A percentile compares a stretch with the other conserved stretches of the same genome.
Conservation (phyloP, 2,113 vertebrate genomes). For the Enhydra lutris region DNA sequence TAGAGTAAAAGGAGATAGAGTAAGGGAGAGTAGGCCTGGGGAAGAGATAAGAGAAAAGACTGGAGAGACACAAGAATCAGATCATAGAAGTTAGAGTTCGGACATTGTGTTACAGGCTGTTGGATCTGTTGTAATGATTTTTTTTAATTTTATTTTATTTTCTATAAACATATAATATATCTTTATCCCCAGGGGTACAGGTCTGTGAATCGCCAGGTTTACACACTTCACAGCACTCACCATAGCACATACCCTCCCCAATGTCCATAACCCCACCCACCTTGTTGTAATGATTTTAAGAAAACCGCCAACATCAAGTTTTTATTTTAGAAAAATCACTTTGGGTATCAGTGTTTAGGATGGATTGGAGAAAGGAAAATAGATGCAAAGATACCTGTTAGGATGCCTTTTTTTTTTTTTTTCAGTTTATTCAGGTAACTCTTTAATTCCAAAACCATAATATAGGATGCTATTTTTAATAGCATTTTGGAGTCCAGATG, state of each 20-base stretch:
- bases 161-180: no score
- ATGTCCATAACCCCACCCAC: no score
- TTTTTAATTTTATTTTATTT: neutral
- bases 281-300: constrained; percentile 12
- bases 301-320: neutral
- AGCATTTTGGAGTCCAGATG: neutral
- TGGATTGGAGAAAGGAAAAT: constrained; percentile 20
- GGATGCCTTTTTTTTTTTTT: neutral
- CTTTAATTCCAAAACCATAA: no score
- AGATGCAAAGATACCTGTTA: neutral
- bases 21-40: neutral
- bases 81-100: neutral
- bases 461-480: neutral
- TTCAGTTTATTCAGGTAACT: no score
- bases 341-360: neutral
- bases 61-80: neutral
- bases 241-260: no score
- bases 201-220: no score
- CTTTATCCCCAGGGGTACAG: no score
- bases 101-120: neutral
- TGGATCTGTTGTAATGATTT: neutral
- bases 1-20: neutral
- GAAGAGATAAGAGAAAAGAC: neutral
- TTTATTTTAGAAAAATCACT: constrained; percentile 34
- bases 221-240: no score